Percentiles rank a stretch among this genome's conserved stretches.
Evolutionary conservation across 2,113 vertebrate genomes (phyloP).

Genomic region (Pipa parva): DNA sequence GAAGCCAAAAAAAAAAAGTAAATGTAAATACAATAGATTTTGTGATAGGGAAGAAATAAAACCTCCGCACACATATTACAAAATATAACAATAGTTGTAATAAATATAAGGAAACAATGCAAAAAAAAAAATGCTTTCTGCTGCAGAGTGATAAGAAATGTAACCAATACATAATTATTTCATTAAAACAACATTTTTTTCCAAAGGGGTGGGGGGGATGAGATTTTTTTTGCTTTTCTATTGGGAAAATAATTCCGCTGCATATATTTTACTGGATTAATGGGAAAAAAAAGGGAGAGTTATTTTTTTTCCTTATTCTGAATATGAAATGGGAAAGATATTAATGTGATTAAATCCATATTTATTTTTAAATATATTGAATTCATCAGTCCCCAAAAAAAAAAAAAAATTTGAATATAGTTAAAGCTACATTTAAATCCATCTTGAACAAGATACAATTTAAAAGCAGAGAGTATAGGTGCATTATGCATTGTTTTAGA

Average conservation of each 20-base stretch:
- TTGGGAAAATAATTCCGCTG: too few species aligned
- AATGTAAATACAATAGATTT: background rate
- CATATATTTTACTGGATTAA: background rate
- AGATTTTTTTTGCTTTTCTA: too few species aligned
- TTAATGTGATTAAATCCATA: too few species aligned
- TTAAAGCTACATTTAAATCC: background rate
- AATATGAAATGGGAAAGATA: background rate
- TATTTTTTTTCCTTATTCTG: background rate
- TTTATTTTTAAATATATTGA: background rate
- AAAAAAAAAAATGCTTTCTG: background rate
- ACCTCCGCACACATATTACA: background rate
- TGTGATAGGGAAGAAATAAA: background rate
- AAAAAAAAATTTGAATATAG: background rate
- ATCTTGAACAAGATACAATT: background rate
- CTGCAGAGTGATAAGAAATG: background rate
- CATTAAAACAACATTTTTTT: background rate
- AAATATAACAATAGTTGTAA: background rate
- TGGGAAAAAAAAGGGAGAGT: background rate
- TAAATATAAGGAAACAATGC: background rate
- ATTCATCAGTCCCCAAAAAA: background rate
- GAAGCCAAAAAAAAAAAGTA: background rate
- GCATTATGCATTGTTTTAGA: background rate
- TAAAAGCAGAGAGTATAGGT: background rate
- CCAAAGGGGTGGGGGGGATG: too few species aligned
- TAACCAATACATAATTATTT: background rate